Evolutionary conservation across 2,113 vertebrate species (phyloP), one percentile per base, ranked within the genome.

Genomic region (Pitta sordida): DNA sequence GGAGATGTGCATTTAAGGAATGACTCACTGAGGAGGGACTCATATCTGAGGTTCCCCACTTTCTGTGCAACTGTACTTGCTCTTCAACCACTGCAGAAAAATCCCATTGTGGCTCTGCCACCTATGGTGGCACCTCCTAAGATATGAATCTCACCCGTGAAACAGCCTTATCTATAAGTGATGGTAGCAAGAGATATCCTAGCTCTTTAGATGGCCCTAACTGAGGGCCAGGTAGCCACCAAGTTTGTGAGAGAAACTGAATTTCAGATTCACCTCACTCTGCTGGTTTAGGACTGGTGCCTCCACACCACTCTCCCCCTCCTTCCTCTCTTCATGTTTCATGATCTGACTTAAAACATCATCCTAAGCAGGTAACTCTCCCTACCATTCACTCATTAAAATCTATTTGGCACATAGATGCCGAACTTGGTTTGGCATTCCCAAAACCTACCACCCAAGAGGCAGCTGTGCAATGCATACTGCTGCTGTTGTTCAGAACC

Each of bases 141-240:
- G 20, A 59, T 36, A 83, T 20, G 26, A 49, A 43, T 39, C 27
- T 37, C 26, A 64, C 39, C 5, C 51, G 49, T n/a, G 29, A 75
- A 46, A 11, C 15, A 65, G 20, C 19, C 15, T 34, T 36, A 56
- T 12, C 34, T n/a, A 43, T 43, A n/a, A 53, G 34, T 22, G 32
- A 58, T 9, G 12, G 37, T 1, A 3, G 29, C 43, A 62, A 37
- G 0, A 0, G 30, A 70, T 64, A 53, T 48, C 37, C 30, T n/a
- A 59, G 26, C 11, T 46, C 37, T 69, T 44, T 58, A 9, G 9
- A 58, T 39, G 48, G 29, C 13, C 49, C 23, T 67, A 22, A 37
- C 15, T 34, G 27, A 62, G 27, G 36, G 12, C 59, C 53, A 79
- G 41, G 21, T 80, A 46, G 53, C 20, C 65, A 68, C 29, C 18